phyloP scores from a whole-genome alignment of 2,888 invertebrate species.

The Hydriomena furcata region DNA sequence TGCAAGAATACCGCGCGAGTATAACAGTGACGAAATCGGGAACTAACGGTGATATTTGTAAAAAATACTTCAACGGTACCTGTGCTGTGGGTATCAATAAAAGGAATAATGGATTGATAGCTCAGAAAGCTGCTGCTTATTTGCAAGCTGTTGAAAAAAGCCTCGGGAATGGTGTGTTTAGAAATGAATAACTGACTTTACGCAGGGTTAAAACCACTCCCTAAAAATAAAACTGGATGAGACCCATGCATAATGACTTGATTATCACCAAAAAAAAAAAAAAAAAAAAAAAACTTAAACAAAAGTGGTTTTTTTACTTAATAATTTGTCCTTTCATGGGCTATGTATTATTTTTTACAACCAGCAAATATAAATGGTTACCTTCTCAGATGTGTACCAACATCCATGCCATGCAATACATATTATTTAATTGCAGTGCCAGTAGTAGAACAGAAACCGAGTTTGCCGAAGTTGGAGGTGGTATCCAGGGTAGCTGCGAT shows the following conservation, averaged over 20 bases:
- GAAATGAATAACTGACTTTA: not conserved
- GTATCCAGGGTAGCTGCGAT: conserved; percentile 89
- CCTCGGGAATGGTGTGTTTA: conserved; percentile 39
- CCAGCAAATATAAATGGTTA: too few species aligned
- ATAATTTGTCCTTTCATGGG: too few species aligned
- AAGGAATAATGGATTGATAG: conserved; percentile 57
- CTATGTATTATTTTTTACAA: too few species aligned
- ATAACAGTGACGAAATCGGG: conserved; percentile 62
- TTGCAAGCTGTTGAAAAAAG: conserved; percentile 67
- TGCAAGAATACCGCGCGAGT: conserved; percentile 59
- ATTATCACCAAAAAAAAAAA: too few species aligned
- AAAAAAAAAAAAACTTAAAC: too few species aligned
- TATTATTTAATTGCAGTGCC: conserved; percentile 50
- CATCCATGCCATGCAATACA: too few species aligned
- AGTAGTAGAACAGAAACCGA: conserved; percentile 49
- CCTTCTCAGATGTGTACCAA: too few species aligned
- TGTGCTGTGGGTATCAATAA: conserved; percentile 59
- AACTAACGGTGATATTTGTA: conserved; percentile 57
- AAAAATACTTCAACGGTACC: conserved; percentile 60
- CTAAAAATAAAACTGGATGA: too few species aligned
- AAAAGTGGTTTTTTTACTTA: too few species aligned
- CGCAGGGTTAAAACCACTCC: too few species aligned
- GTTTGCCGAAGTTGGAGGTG: conserved; percentile 86
- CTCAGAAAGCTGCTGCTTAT: conserved; percentile 68
- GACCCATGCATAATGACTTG: too few species aligned